Evolutionary conservation across 2,113 vertebrate genomes (phyloP), one percentile per base, ranked within the genome.

Genomic region (Serilophus lunatus): DNA sequence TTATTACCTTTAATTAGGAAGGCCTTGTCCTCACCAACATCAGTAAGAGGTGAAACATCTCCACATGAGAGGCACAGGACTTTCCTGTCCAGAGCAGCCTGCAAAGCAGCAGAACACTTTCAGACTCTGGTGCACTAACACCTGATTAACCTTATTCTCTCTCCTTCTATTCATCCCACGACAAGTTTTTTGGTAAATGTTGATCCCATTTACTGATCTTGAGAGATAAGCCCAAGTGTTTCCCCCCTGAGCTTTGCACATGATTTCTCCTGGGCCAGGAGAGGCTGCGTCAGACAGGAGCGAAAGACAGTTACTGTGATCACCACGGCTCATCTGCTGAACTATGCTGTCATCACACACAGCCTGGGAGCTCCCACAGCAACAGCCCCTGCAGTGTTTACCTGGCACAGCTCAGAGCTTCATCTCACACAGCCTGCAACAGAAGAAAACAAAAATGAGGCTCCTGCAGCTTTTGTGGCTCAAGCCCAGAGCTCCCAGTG

Each of bases 261-360:
- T n/a, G n/a, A n/a, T n/a, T n/a, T n/a, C n/a, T n/a, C n/a, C n/a
- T n/a, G n/a, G n/a, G n/a, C n/a, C 24, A 74, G 24, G 14, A 81
- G 14, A 82, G 90, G 91, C 97, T 93, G 95, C 94, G 85, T 97
- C 97, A 97, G 97, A 97, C 18, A 96, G 95, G 89, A 97, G 96
- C 91, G 35, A 98, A 97, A 97, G 95, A 97, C 77, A 42, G 22
- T 25, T 50, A 22, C 26, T 4, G 1, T 36, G 68, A 69, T 98
- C 97, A 95, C 59, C 97, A 98, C 1, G 19, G 78, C 26, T 24
- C 5, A 91, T 97, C 97, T 95, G 97, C 86, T 97, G 97, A 98
- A 98, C 97, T 97, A 97, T 97, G 97, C 59, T 1, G 17, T 97
- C 97, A 98, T 97, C 97, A 97, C 70, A 72, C 5, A 8, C 91